Percentiles rank a stretch among this genome's conserved stretches.
These are phyloP conservation scores for Melieria crassipennis DNA, from an alignment of 2,888 invertebrate genomes.

Conservation along the genomic window DNA sequence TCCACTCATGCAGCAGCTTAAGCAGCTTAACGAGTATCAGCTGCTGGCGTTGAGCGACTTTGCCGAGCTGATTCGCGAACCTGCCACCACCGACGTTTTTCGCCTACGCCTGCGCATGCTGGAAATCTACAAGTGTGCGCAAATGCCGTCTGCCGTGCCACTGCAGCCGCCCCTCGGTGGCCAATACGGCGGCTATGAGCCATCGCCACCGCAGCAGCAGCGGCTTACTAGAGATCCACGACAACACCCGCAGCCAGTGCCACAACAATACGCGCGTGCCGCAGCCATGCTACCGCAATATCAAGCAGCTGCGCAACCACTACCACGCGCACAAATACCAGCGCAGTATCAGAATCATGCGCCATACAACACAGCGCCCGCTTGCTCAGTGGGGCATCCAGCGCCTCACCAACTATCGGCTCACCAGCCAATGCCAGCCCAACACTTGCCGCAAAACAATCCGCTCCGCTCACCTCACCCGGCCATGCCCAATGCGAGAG, in stretches of 20 bases:
- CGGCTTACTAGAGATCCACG: constrained; percentile 2
- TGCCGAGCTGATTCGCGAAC: constrained; percentile 42
- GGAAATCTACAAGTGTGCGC: constrained; percentile 46
- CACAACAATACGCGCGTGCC: neutral
- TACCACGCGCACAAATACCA: neutral
- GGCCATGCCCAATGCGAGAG: neutral
- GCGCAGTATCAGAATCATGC: neutral
- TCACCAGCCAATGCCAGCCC: constrained; percentile 8
- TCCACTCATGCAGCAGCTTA: constrained; percentile 43
- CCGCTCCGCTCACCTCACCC: neutral
- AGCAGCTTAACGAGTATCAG: constrained; percentile 45
- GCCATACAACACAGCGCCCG: too few relatives aligned
- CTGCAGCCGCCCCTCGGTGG: neutral
- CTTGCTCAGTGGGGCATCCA: too few relatives aligned
- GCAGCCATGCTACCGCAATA: neutral
- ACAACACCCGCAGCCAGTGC: neutral
- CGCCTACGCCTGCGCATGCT: constrained; percentile 39
- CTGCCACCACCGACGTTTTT: constrained; percentile 41
- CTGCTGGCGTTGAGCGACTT: constrained; percentile 45
- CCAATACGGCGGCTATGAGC: neutral
- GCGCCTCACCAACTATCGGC: constrained; percentile 19
- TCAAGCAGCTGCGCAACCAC: neutral
- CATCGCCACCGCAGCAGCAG: neutral
- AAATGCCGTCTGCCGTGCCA: constrained; percentile 35
- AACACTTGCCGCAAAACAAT: neutral